Percentiles rank a stretch among this genome's conserved stretches.
Conservation (phyloP, 2,113 vertebrate genomes). For the Leptosomus discolor region DNA sequence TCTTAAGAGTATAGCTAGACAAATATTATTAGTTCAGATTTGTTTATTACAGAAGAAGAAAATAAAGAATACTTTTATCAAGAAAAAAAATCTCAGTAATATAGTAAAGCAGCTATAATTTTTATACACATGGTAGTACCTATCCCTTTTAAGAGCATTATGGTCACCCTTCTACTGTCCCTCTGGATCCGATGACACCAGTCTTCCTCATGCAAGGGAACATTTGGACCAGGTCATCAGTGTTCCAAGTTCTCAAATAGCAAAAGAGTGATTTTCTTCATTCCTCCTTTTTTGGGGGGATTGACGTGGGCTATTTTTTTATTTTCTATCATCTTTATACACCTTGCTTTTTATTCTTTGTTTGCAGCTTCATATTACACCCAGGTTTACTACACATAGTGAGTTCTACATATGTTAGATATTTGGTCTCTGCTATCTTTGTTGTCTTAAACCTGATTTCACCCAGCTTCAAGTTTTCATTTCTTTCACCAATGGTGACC, state of each 20-base stretch:
- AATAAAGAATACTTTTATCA: background rate
- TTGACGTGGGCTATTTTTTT: fast-evolving
- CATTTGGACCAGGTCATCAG: background rate
- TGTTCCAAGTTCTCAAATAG: background rate
- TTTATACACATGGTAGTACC: background rate
- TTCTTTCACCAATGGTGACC: background rate
- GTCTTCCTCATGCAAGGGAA: background rate
- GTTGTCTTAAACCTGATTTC: background rate
- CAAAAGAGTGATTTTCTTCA: background rate
- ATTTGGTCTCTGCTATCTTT: background rate
- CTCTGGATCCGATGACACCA: fast-evolving
- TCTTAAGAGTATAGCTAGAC: background rate
- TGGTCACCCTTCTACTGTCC: fast-evolving
- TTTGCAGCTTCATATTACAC: background rate
- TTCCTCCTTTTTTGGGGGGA: fast-evolving
- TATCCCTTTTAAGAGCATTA: fast-evolving
- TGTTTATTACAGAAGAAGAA: background rate
- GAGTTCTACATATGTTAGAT: background rate
- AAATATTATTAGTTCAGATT: background rate
- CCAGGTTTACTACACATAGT: background rate
- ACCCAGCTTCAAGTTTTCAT: background rate
- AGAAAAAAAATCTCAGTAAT: background rate
- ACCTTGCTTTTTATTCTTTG: background rate
- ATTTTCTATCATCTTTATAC: background rate
- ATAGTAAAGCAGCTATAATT: background rate